Base-by-base conservation (phyloP, 2,113 vertebrate genomes). In the Ancistrus triradiatus region DNA sequence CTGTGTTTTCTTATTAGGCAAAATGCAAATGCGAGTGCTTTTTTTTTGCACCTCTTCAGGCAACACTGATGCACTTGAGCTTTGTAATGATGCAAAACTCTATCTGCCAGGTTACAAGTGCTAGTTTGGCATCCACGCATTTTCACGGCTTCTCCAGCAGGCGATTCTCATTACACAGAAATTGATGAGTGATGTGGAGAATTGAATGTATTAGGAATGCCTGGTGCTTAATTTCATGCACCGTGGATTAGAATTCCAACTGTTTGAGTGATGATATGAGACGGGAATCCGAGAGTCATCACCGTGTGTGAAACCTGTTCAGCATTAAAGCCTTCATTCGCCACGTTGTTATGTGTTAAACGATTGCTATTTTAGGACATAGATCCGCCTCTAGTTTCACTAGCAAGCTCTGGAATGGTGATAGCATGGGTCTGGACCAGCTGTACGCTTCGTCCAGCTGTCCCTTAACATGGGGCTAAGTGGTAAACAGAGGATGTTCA, bases 131-230 rank as follows among this genome's bases (percentile, higher is more conserved):
- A 69, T 78, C 62, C 46, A 28, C 25, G 62, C n/a, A 60, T 81
- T 78, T 77, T 80, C 72, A 81, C 50, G 72, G 71, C 66, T 65
- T 70, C 31, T 65, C 72, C 65, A 74, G 70, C 69, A 67, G 68
- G 42, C 51, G 49, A 72, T 83, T 79, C 64, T 81, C 74, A 83
- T 84, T 81, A 81, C 73, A 64, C 48, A 56, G 59, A 70, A 67
- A 67, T 35, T 56, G 66, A 73, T 77, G 75, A 85, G 72, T 68
- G 71, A 76, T 75, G 76, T 80, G 81, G 79, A 80, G 74, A 81
- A 82, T 78, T 48, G 19, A 68, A 74, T 40, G 14, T 72, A 72
- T 84, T 82, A 82, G 79, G 61, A 76, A 82, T 72, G 74, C 73
- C 68, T 48, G 28, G 46, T 74, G 73, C 35, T 76, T 77, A 49